Base-by-base conservation (phyloP, 1,140 invertebrate species). In the Diabrotica virgifera region DNA sequence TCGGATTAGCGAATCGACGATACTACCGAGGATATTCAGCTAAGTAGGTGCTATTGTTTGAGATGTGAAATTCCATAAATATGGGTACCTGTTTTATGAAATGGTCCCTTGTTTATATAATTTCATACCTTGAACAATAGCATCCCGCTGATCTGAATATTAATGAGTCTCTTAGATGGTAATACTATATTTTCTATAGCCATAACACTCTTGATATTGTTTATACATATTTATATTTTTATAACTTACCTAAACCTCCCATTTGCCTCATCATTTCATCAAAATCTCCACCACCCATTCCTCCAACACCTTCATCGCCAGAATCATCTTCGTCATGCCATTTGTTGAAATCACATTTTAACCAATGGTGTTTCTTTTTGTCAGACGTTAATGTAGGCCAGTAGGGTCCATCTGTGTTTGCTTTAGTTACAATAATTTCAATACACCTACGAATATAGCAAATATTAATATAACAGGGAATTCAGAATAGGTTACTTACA, bases 341-440 rank as follows among this genome's bases (percentile, higher is more conserved):
- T 80, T 96, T 95, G 72, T 94, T 91, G 78, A 98, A 99, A 79
- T 99, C 96, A 69, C 95, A 91, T 82, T 96, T 97, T 60, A 99
- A 84, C 95, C 96, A 99, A 78, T 97, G 95, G 70, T 90, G 87
- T 81, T 96, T 97, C 76, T 88, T 89, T 71, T 90, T 91, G 70
- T 94, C 92, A 80, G 93, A 92, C 36, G 93, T 89, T 57, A 97
- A 83, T 59, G 89, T 80, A 62, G 93, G 90, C 96, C 96, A 98
- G 77, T 88, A 97, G 9, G 90, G 86, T 65, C 88, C 90, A 59
- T 88, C 88, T 74, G 85, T 83, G 76, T 93, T 92, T 73, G 86
- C 78, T 82, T 87, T 84, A 63, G 74, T 76, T 76, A 95, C 82
- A 68, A 91, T 83, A 74, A 94, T 85, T 80, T 93, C 90, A 69